A percentile compares a stretch with the other conserved stretches of the same genome.
Evolutionary conservation across 2,113 vertebrate genomes (phyloP).

Genomic region (Nestor notabilis): DNA sequence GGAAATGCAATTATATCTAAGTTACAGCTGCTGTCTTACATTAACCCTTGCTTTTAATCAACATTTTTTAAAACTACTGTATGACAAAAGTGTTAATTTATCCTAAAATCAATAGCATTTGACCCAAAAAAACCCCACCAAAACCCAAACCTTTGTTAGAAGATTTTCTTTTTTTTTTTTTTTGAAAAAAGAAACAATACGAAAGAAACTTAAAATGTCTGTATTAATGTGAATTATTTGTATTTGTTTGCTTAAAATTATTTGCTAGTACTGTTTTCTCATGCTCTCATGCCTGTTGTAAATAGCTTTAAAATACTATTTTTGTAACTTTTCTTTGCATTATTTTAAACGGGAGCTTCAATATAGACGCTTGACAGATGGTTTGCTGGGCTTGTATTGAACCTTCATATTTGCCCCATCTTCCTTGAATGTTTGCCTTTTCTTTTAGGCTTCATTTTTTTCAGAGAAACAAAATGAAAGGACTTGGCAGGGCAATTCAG

Average conservation of each 20-base stretch:
- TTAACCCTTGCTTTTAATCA: background rate
- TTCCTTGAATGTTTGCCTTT: background rate
- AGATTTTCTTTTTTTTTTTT: background rate
- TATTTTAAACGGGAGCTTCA: constrained; percentile 27
- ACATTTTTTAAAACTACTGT: background rate
- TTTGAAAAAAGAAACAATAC: background rate
- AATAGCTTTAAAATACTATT: background rate
- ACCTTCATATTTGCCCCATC: background rate
- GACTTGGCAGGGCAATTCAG: constrained; percentile 51
- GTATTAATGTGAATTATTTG: background rate
- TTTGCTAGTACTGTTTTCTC: background rate
- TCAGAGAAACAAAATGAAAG: constrained; percentile 47
- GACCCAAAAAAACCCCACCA: background rate
- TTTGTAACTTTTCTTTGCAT: constrained; percentile 34
- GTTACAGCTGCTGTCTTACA: background rate
- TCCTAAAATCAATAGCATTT: background rate
- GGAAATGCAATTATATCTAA: background rate
- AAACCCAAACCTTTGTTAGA: background rate
- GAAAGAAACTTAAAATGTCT: background rate
- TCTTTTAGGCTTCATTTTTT: constrained; percentile 32
- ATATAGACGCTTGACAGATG: background rate
- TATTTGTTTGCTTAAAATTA: background rate
- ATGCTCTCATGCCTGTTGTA: background rate
- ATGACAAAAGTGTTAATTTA: background rate
- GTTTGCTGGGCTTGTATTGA: background rate